Evolutionary conservation across 2,888 invertebrate genomes (phyloP).

Genomic region (Thymelicus acteon): DNA sequence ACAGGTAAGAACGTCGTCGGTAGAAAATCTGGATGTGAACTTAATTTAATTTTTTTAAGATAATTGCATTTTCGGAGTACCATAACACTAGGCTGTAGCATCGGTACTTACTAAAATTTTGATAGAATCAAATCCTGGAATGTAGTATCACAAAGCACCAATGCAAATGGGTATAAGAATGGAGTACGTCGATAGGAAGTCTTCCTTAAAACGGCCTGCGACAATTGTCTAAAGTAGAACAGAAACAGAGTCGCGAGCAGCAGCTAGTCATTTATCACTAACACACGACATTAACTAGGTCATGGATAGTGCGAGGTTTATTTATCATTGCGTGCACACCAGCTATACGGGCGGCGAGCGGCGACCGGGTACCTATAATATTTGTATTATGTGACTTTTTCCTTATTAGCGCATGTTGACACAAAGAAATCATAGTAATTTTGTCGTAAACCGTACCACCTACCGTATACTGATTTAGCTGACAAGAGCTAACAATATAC

Average conservation of each 20-base stretch:
- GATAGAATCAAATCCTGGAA: too few species aligned
- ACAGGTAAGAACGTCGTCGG: too few species aligned
- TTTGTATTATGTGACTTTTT: constrained; percentile 25
- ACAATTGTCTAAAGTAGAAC: not conserved
- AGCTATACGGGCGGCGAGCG: constrained; percentile 32
- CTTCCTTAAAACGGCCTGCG: not conserved
- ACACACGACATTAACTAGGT: constrained; percentile 37
- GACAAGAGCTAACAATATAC: not conserved
- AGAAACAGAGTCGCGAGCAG: not conserved
- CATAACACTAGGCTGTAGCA: too few species aligned
- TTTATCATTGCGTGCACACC: constrained; percentile 29
- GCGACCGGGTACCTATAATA: constrained; percentile 33
- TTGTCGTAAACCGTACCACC: too few species aligned
- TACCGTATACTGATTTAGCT: not conserved
- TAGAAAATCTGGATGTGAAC: too few species aligned
- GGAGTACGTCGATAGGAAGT: too few species aligned
- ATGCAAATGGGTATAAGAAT: too few species aligned
- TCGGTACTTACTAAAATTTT: too few species aligned
- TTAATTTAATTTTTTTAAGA: too few species aligned
- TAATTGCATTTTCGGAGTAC: too few species aligned
- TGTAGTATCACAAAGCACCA: too few species aligned
- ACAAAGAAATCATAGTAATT: too few species aligned
- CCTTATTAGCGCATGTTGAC: not conserved
- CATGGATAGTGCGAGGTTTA: constrained; percentile 40
- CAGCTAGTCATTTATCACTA: constrained; percentile 2